Evolutionary conservation across 2,888 invertebrate genomes (phyloP), one percentile per base, ranked within the genome.

Genomic region (Idaea dimidiata): DNA sequence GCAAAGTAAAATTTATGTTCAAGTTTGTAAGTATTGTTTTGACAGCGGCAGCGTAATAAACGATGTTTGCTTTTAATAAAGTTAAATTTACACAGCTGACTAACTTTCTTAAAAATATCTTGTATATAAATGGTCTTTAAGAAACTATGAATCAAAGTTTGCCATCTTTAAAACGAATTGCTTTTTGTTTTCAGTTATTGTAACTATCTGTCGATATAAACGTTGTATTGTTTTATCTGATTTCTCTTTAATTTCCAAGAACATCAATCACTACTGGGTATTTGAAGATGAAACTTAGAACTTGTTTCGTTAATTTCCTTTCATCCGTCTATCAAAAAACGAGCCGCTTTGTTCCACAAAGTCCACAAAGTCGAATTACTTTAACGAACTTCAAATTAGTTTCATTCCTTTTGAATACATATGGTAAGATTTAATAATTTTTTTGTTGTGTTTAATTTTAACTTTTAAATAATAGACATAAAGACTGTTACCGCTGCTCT

Each of bases 311-410:
- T 64, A 69, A 70, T 68, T 71, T 68, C 62, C 62, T 31, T 59
- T 62, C 62, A 62, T 61, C 62, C 65, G 66, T 65, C 66, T 61
- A 64, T 69, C 67, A 66, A 70, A 70, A 71, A 67, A 64, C 64
- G 60, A 63, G 69, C 70, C 63, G 64, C 71, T 62, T 67, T 69
- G 64, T 72, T 70, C 61, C 65, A 59, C 66, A 18, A 71, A 76
- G 68, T 70, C 61, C 65, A 59, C 66, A 18, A 71, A 76, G 68
- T 72, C 77, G 68, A 70, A 76, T 71, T 68, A 66, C 70, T 77
- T 71, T 66, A 64, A 68, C 67, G 62, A 69, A 69, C 64, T 72
- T 65, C 58, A 70, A 72, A 69, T 78, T 74, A 71, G 69, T 71
- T 77, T 64, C 55, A 68, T 71, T 69, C 71, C 71, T 67, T 74